phyloP scores from a whole-genome alignment of 2,888 invertebrate species.

The Protophormia terraenovae region DNA sequence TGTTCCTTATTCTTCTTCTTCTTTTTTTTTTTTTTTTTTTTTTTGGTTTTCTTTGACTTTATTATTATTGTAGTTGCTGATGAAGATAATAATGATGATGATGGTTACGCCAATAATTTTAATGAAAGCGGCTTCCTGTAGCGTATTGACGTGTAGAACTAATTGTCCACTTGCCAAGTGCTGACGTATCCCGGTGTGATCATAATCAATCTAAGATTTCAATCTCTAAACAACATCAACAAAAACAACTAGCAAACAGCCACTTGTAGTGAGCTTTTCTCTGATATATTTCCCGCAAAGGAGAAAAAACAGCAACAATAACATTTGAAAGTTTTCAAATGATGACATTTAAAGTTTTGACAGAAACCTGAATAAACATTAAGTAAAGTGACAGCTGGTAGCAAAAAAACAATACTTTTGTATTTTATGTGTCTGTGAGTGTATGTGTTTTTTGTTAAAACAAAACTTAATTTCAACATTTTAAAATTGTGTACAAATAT shows the following conservation, averaged over 20 bases:
- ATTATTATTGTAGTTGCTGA: conserved; percentile 47
- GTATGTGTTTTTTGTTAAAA: no score
- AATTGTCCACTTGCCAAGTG: conserved; percentile 77
- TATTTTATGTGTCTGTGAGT: background rate
- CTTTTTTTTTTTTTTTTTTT: conserved; percentile 6
- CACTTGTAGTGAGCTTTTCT: background rate
- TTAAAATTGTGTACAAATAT: conserved; percentile 15
- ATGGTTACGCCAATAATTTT: conserved; percentile 69
- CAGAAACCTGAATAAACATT: background rate
- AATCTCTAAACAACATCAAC: conserved; percentile 41
- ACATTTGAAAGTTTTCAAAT: conserved; percentile 40
- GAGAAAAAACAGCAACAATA: background rate
- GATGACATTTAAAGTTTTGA: conserved; percentile 54
- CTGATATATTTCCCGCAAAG: background rate
- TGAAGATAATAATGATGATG: conserved; percentile 60
- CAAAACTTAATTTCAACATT: background rate
- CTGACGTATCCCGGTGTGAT: conserved; percentile 71
- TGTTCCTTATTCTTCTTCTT: conserved; percentile 5
- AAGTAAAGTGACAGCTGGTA: conserved; percentile 33
- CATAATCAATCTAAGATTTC: conserved; percentile 65
- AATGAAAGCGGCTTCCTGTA: conserved; percentile 77
- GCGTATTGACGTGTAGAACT: conserved; percentile 80
- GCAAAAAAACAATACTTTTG: background rate
- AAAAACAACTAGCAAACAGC: conserved; percentile 29
- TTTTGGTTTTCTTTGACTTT: no score